Evolutionary conservation across 2,797 vertebrate species (phyloP).

Genomic region (Schizothorax lantsangensis): DNA sequence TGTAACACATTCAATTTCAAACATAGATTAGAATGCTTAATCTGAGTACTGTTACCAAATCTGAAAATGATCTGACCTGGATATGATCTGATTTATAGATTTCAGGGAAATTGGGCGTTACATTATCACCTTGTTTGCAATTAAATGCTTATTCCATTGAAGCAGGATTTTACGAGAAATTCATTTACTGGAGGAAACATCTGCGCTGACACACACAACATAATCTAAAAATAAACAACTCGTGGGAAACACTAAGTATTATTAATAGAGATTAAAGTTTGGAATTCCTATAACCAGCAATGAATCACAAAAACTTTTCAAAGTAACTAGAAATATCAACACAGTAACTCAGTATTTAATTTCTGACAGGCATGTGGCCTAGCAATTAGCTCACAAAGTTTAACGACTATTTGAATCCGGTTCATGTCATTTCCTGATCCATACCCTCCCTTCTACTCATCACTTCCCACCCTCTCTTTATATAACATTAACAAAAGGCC

Average conservation of each 20-base stretch:
- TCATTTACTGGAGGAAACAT: too few species aligned
- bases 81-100: background rate
- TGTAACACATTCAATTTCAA: constrained; percentile 61
- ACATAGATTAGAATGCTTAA: background rate
- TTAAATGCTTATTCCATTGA: background rate
- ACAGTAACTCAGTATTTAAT: background rate
- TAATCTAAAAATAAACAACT: background rate
- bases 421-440: background rate
- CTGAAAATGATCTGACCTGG: background rate
- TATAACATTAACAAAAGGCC: background rate
- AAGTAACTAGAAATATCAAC: background rate
- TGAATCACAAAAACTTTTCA: background rate
- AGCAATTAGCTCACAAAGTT: background rate
- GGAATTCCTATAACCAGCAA: background rate
- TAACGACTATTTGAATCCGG: background rate
- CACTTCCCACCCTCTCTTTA: background rate
- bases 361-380: background rate
- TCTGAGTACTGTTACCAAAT: background rate
- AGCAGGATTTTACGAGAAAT: background rate
- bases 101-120: background rate
- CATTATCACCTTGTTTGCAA: background rate
- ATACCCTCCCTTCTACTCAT: background rate
- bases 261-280: background rate
- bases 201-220: background rate
- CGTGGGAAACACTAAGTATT: background rate